A percentile compares a stretch with the other conserved stretches of the same genome.
Conservation (phyloP, 1,140 invertebrate species). For the Drosophila bipectinata region DNA sequence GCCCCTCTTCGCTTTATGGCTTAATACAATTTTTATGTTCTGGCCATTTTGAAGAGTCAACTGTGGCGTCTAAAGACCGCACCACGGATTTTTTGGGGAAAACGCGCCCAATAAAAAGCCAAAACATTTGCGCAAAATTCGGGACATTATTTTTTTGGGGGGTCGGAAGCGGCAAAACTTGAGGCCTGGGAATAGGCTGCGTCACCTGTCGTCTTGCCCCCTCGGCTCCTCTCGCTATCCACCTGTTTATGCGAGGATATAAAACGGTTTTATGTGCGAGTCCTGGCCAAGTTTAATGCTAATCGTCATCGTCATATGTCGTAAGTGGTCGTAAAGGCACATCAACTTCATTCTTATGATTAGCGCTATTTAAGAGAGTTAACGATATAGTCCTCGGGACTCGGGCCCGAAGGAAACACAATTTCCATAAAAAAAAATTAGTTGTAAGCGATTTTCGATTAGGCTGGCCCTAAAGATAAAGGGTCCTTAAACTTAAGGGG, state of each 20-base stretch:
- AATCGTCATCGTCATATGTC: conserved; percentile 67
- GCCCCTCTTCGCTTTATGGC: conserved; percentile 57
- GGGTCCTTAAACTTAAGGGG: too few relatives aligned
- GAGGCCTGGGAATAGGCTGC: conserved; percentile 11
- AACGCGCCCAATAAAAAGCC: conserved; percentile 43
- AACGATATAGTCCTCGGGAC: conserved; percentile 9
- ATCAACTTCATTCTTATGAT: conserved; percentile 68
- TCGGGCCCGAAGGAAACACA: conserved; percentile 8
- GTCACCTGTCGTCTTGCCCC: conserved; percentile 15
- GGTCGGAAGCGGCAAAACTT: background rate
- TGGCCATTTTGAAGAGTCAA: conserved; percentile 64
- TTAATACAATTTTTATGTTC: conserved; percentile 80
- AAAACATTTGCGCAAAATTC: conserved; percentile 45
- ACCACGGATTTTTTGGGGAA: conserved; percentile 5
- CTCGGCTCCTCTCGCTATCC: conserved; percentile 15
- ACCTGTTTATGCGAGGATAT: conserved; percentile 67
- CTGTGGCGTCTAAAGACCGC: conserved; percentile 31
- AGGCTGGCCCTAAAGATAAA: background rate
- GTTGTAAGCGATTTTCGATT: conserved; percentile 54
- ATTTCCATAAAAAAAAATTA: conserved; percentile 73
- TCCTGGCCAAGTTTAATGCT: conserved; percentile 69
- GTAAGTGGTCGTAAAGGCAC: conserved; percentile 48
- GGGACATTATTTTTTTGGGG: conserved; percentile 10
- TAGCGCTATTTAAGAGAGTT: conserved; percentile 45
- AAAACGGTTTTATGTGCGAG: conserved; percentile 70